Base-by-base conservation (phyloP, 2,888 invertebrate genomes). In the Bombylius discolor region DNA sequence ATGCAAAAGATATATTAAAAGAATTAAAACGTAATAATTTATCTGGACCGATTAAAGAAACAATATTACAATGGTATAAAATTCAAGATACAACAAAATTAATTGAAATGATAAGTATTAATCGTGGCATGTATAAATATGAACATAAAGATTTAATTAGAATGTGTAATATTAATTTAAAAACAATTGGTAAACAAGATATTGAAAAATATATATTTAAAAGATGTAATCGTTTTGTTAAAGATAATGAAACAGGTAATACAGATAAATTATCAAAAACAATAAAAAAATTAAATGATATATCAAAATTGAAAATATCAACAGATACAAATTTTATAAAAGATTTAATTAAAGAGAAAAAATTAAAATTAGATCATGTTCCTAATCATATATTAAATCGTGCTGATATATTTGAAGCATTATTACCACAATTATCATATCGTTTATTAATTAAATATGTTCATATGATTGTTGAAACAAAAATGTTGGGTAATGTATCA, bases 31-130 rank as follows among this genome's bases (percentile, higher is more conserved):
- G 62, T 11, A 65, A 65, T 13, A 62, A 65, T 0, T 62, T 71
- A 12, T 66, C 64, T 5, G 67, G 64, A 46, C 71, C 73, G 0
- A 60, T 65, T 0, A 67, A 68, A 7, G 71, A 70, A 55, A 67
- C 71, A 5, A 59, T 73, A 7, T 57, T 61, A 1, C 58, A 64
- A 0, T 72, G 73, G 73, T 72, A 72, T 55, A 61, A 63, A 45
- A 47, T 56, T 13, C 64, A 65, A 45, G 46, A 67, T 1, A 49
- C 64, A 0, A 64, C 61, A 0, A 58, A 45, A 0, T 53, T 71
- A 36, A 60, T 66, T 7, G 58, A 65, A 6, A 64, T 70, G 65
- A 69, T 69, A 67, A 55, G 64, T 9, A 42, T 57, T n/a, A 63
- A 65, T 57, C 59, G 66, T 36, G 64, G 63, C 0, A 53, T 57